Conservation (phyloP, 2,113 vertebrate species). For the Strix uralensis region DNA sequence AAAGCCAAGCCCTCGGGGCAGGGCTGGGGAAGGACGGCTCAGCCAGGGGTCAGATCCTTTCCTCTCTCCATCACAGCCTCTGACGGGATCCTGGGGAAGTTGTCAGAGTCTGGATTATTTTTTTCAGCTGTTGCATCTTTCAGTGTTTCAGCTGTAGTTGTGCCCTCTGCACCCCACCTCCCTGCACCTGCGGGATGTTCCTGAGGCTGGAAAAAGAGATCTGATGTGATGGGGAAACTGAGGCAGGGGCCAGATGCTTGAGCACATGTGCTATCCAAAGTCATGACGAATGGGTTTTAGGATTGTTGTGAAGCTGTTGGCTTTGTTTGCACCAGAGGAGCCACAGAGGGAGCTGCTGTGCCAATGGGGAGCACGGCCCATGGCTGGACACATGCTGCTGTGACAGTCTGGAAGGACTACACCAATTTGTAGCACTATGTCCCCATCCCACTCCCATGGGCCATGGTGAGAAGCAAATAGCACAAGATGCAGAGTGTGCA, state of each 20-base stretch:
- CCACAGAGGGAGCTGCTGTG: background rate
- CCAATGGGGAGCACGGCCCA: background rate
- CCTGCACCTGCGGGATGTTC: background rate
- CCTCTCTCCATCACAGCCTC: background rate
- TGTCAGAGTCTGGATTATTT: background rate
- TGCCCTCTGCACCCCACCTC: background rate
- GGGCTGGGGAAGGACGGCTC: background rate
- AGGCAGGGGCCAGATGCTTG: background rate
- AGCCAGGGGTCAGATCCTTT: accelerated
- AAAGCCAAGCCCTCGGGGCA: accelerated
- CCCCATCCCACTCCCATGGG: accelerated
- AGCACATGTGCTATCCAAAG: accelerated
- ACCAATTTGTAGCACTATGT: accelerated
- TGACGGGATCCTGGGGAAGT: background rate
- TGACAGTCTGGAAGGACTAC: background rate
- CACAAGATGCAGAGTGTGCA: background rate
- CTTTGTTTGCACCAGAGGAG: background rate
- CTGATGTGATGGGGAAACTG: background rate
- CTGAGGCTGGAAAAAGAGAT: background rate
- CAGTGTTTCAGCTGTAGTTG: background rate
- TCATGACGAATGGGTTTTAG: accelerated
- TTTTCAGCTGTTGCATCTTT: background rate
- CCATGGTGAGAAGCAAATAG: background rate
- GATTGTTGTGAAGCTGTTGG: background rate
- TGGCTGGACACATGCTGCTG: background rate